Evolutionary conservation across 2,888 invertebrate genomes (phyloP), one percentile per base, ranked within the genome.

Genomic region (Amphipyra berbera): DNA sequence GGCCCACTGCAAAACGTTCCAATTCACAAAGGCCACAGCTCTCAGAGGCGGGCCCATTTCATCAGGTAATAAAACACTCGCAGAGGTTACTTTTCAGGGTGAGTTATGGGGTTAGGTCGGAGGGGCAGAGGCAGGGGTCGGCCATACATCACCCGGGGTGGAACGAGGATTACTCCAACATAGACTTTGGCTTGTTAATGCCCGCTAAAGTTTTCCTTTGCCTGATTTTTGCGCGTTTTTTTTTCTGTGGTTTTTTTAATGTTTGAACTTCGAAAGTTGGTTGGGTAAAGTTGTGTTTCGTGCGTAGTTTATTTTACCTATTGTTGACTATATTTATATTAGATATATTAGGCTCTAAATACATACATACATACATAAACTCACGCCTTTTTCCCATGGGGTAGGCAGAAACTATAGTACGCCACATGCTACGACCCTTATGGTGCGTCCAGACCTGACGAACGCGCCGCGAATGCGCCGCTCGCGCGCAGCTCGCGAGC

Each of bases 51-150:
- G 21, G 82, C 79, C 84, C 83, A 87, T 90, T 91, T 92, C 90
- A 90, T 88, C 90, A 88, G 90, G 89, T 89, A 86, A 90, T 92
- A 92, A 91, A 92, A 88, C 90, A 90, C 86, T 87, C 84, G 81
- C 81, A 76, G 83, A 84, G 88, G 88, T 88, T 88, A 87, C 85
- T 86, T 84, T 84, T 81, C 86, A 73, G 82, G 73, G 84, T 90
- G 90, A 91, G 79, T 84, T 88, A 91, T 88, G 88, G 88, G 84
- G 83, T 83, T 79, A 86, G 90, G 90, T 88, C 88, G 89, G 64
- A 71, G 73, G 76, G 76, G 73, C 78, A 76, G 78, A 79, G 74
- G 75, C 79, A 73, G 79, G 80, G 85, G 84, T 77, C 81, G 81
- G 69, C 79, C 80, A 84, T 90, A 83, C 85, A 88, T 90, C 90